Conservation (phyloP, 2,888 invertebrate genomes). For the Psylliodes chrysocephalus region DNA sequence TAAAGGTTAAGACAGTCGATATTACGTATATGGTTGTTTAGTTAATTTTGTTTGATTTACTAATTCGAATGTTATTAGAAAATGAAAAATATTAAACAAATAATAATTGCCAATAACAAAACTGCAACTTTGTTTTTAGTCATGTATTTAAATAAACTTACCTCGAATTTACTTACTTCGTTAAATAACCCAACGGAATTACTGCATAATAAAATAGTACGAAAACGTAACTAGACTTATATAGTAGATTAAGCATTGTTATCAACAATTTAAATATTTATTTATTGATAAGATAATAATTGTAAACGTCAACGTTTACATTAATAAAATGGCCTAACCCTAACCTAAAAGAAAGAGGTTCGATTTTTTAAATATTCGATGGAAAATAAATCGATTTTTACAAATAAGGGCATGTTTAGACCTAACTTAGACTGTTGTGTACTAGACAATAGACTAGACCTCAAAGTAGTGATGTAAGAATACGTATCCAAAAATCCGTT, state of each 20-base stretch:
- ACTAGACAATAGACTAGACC: no score
- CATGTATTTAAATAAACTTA: conserved; percentile 39
- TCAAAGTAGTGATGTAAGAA: no score
- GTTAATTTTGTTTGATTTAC: no score
- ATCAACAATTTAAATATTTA: conserved; percentile 45
- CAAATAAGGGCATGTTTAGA: no score
- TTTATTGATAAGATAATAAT: conserved; percentile 29
- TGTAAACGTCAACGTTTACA: conserved; percentile 15
- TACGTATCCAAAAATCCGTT: no score
- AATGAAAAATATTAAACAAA: conserved; percentile 6
- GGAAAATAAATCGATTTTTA: no score
- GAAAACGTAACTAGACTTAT: conserved; percentile 58
- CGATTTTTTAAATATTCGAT: no score
- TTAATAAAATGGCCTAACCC: no score
- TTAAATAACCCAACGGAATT: conserved; percentile 60
- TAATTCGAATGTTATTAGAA: neutral
- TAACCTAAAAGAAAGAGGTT: neutral
- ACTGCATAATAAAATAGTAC: conserved; percentile 61
- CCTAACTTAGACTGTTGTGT: no score
- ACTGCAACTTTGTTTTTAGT: neutral
- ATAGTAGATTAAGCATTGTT: conserved; percentile 59
- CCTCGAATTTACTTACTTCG: conserved; percentile 60
- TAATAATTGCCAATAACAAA: neutral
- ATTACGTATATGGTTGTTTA: neutral
- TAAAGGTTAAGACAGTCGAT: neutral